Evolutionary conservation across 2,888 invertebrate genomes (phyloP).

Genomic region (Panzeria rudis): DNA sequence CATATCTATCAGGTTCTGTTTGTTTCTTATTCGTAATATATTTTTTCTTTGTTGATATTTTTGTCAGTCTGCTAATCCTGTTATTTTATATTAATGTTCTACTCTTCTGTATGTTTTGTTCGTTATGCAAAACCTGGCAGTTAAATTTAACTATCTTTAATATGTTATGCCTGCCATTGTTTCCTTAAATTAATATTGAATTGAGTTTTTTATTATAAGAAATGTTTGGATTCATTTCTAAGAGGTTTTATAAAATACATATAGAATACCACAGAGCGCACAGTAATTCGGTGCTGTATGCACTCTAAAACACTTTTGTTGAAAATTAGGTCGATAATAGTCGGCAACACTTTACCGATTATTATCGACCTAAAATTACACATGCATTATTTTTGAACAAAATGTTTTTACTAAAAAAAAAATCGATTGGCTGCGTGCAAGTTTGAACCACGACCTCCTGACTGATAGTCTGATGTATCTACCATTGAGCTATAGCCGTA

Average conservation of each 20-base stretch:
- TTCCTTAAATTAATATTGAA: not conserved
- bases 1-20: not conserved
- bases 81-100: not conserved
- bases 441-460: no score
- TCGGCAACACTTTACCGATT: no score
- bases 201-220: slow-evolving; percentile 2
- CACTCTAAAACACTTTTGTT: no score
- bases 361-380: no score
- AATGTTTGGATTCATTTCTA: slow-evolving; percentile 22
- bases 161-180: not conserved
- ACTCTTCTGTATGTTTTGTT: not conserved
- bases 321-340: no score
- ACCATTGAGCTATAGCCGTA: no score
- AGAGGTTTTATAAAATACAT: not conserved
- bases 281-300: no score
- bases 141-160: not conserved
- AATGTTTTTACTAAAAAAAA: no score
- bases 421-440: no score
- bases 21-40: slow-evolving; percentile 12
- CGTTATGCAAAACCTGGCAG: not conserved
- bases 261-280: not conserved
- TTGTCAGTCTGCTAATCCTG: not conserved
- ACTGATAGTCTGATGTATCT: no score
- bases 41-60: not conserved
- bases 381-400: no score